These are phyloP conservation scores for Drosophila repletoides DNA, from an alignment of 1,140 invertebrate species.

Conservation along the genomic window DNA sequence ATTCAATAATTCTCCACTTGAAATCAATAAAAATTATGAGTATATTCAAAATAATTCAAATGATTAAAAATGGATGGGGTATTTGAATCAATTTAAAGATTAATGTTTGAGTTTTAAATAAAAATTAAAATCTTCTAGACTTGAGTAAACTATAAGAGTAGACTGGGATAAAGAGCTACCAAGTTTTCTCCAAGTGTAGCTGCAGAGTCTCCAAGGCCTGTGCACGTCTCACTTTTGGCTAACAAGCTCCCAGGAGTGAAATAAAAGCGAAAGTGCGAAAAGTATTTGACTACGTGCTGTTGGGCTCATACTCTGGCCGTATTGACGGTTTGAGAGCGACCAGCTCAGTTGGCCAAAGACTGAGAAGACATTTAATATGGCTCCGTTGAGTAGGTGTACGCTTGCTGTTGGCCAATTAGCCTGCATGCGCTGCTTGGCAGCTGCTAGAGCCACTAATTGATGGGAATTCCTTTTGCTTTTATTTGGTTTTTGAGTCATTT, in stretches of 20 bases:
- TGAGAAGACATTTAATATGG: constrained; percentile 18
- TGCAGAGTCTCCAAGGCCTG: constrained; percentile 27
- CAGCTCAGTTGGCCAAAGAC: constrained; percentile 1
- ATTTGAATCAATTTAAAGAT: too few relatives aligned
- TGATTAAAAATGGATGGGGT: too few relatives aligned
- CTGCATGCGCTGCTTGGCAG: not conserved
- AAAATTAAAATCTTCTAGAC: too few relatives aligned
- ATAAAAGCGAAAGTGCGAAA: constrained; percentile 73
- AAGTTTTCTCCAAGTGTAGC: too few relatives aligned
- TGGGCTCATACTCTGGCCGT: too few relatives aligned
- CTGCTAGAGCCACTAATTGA: constrained; percentile 5
- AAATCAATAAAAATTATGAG: too few relatives aligned
- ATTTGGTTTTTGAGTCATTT: constrained; percentile 52
- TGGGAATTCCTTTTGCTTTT: constrained; percentile 5
- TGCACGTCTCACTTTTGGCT: constrained; percentile 63
- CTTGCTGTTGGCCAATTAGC: constrained; percentile 54
- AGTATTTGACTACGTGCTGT: constrained; percentile 68
- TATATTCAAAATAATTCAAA: too few relatives aligned
- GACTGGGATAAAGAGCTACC: too few relatives aligned
- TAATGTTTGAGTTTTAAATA: too few relatives aligned
- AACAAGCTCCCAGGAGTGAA: constrained; percentile 78
- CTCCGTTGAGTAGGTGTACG: constrained; percentile 27
- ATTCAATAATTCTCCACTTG: too few relatives aligned
- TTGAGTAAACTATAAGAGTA: too few relatives aligned
- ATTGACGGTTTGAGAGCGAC: not conserved